phyloP scores from a whole-genome alignment of 2,797 vertebrate species.

The Neosilurus hyrtlii region DNA sequence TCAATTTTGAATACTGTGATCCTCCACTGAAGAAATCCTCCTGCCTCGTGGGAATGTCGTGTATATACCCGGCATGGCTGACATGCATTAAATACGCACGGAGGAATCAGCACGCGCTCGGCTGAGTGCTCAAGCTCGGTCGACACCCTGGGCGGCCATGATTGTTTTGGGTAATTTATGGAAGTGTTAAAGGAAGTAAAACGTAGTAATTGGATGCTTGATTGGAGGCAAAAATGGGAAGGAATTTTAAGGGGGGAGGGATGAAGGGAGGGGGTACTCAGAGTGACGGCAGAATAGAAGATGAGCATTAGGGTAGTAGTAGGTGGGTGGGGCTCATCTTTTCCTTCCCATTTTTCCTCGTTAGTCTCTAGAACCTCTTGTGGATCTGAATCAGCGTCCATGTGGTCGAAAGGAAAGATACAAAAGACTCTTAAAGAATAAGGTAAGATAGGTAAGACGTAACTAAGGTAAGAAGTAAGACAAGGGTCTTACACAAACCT shows the following conservation, averaged over 20 bases:
- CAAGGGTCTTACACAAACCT: not conserved
- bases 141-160: slow-evolving; percentile 29
- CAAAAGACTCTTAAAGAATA: not conserved
- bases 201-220: slow-evolving; percentile 25
- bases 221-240: slow-evolving; percentile 23
- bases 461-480: too few relatives aligned
- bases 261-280: not conserved
- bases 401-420: too few relatives aligned
- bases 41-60: not conserved
- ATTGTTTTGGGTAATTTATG: slow-evolving; percentile 33
- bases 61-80: not conserved
- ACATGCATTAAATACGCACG: not conserved
- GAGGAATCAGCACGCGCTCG: not conserved
- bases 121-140: not conserved
- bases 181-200: slow-evolving; percentile 13
- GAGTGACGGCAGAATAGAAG: slow-evolving; percentile 43
- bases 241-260: slow-evolving; percentile 29
- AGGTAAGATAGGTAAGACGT: too few relatives aligned
- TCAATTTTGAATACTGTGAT: slow-evolving; percentile 5
- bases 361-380: not conserved
- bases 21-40: slow-evolving; percentile 11
- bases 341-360: slow-evolving; percentile 54
- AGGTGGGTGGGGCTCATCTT: slow-evolving; percentile 59
- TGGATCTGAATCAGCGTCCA: not conserved
- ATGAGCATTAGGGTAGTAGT: slow-evolving; percentile 54